Evolutionary conservation across 2,113 vertebrate genomes (phyloP).

Genomic region (Castor canadensis): DNA sequence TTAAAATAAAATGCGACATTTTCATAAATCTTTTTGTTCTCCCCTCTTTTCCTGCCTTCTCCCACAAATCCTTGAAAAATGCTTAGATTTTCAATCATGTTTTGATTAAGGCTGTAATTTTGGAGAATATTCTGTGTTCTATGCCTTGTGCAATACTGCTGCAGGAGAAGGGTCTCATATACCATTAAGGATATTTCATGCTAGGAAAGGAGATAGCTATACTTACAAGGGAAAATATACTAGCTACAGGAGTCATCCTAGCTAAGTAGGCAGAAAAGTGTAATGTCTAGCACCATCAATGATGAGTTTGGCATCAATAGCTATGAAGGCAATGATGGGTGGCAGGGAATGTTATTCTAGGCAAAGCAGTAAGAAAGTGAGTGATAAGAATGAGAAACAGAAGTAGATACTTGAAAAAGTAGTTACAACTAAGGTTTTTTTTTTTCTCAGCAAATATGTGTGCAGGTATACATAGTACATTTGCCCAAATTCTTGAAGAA

Average conservation of each 20-base stretch:
- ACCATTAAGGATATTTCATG: not conserved
- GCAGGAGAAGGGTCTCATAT: not conserved
- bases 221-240: not conserved
- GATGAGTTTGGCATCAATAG: not conserved
- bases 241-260: not conserved
- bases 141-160: not conserved
- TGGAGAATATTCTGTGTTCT: not conserved
- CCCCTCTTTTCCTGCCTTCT: not conserved
- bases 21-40: not conserved
- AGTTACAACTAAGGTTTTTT: not conserved
- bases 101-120: not conserved
- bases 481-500: constrained; percentile 16
- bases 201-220: not conserved
- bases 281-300: not conserved
- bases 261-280: not conserved
- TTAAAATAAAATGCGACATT: not conserved
- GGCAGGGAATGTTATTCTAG: not conserved
- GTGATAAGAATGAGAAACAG: not conserved
- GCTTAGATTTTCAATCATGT: not conserved
- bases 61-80: not conserved
- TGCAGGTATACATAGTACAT: not conserved
- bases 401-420: not conserved
- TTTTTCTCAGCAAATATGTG: not conserved
- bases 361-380: not conserved
- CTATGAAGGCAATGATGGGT: not conserved